Evolutionary conservation across 64 coral and sea anemone genomes (phyloP).

Genomic region (Orbicella faveolata): DNA sequence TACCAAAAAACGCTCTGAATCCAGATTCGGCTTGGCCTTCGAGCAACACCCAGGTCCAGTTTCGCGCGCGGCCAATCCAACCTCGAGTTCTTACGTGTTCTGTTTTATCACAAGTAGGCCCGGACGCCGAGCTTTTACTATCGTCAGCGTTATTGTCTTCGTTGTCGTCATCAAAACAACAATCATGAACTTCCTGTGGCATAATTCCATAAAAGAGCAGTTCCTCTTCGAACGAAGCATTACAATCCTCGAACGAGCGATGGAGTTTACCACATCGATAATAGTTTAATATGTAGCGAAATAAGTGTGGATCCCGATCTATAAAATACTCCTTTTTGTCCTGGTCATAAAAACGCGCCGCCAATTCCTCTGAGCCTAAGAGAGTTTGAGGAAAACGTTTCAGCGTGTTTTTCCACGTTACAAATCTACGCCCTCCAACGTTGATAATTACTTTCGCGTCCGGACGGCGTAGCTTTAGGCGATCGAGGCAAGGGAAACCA

Average conservation of each 20-base stretch:
- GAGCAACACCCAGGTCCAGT: conserved; percentile 42
- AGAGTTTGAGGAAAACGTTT: conserved; percentile 80
- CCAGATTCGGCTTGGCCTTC: conserved; percentile 70
- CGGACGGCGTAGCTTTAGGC: conserved; percentile 18
- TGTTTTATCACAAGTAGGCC: not conserved
- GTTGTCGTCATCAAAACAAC: conserved; percentile 82
- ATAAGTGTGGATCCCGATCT: conserved; percentile 90
- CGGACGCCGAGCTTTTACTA: conserved; percentile 24
- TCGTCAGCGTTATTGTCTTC: conserved; percentile 49
- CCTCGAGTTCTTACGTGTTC: not conserved
- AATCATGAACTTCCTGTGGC: conserved; percentile 86
- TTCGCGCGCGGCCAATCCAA: not conserved
- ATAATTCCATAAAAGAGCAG: conserved; percentile 77
- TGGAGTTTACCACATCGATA: conserved; percentile 89
- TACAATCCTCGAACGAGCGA: conserved; percentile 84
- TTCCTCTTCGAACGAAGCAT: conserved; percentile 85
- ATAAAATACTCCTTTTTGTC: conserved; percentile 86
- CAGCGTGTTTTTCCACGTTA: conserved; percentile 86
- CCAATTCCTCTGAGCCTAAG: conserved; percentile 71
- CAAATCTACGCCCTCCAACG: conserved; percentile 80
- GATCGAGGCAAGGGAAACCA: conserved; percentile 13
- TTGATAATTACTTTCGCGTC: conserved; percentile 74
- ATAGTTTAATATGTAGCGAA: conserved; percentile 93
- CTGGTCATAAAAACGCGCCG: conserved; percentile 80
- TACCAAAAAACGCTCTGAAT: conserved; percentile 45